Evolutionary conservation across 1,140 invertebrate species (phyloP).

Genomic region (Myzus persicae): DNA sequence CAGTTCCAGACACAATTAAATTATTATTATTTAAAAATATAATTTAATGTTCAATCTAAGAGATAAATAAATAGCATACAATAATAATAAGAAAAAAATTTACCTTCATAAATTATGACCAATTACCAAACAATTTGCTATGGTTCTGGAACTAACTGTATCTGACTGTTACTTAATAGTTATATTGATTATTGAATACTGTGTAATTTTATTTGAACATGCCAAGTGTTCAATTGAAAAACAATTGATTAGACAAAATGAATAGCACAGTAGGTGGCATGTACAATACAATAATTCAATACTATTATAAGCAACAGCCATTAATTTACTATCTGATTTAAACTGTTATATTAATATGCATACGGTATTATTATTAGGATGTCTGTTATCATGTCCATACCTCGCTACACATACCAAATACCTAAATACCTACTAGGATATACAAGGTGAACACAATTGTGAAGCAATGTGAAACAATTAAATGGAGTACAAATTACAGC

Average conservation of each 20-base stretch:
- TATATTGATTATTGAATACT: not conserved
- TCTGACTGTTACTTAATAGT: not conserved
- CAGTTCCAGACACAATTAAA: not conserved
- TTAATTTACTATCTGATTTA: not conserved
- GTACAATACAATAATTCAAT: not conserved
- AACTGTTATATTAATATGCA: not conserved
- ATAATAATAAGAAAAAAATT: not conserved
- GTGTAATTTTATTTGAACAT: not conserved
- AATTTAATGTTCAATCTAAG: not conserved
- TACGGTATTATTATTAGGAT: constrained; percentile 68
- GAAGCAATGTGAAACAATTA: not conserved
- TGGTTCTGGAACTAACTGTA: constrained; percentile 8
- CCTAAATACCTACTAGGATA: constrained; percentile 77
- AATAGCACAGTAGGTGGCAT: constrained; percentile 40
- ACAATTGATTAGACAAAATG: not conserved
- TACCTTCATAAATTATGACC: not conserved
- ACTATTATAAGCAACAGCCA: not conserved
- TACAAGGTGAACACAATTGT: constrained; percentile 67
- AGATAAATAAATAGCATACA: not conserved
- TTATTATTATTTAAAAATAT: not conserved
- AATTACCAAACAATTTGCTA: not conserved
- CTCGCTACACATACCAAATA: constrained; percentile 78
- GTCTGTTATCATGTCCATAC: constrained; percentile 79
- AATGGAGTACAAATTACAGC: not conserved
- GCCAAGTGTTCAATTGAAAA: not conserved